Base-by-base conservation (phyloP, 2,888 invertebrate genomes). In the Polydrusus cervinus region DNA sequence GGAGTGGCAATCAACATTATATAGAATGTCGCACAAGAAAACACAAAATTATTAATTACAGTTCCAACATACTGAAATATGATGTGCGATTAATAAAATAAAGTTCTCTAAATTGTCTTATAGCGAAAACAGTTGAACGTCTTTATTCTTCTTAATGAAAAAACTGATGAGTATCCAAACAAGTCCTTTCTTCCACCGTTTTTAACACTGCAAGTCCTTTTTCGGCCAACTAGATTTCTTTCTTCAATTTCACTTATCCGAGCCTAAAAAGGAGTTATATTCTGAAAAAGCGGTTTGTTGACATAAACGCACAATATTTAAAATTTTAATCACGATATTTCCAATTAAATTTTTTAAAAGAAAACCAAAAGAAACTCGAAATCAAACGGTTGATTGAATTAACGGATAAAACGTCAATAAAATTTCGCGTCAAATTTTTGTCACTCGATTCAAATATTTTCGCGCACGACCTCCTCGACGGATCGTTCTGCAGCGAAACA, bases 1-100 rank as follows among this genome's bases (percentile, higher is more conserved):
- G 83, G 84, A 34, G 84, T 82, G 10, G 84, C 84, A 69, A 84
- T 83, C 74, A 84, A 80, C 84, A 84, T 84, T 67, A 40, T 75
- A 66, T n/a, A n/a, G n/a, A n/a, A n/a, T 13, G 40, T 55, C 45
- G 47, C 16, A 14, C 71, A 49, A 20, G 7, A 64, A 55, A 51
- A 11, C n/a, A 25, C n/a, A 8, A 64, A 64, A 34, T 34, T 9
- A 34, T 25, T 10, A 5, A 11, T 25, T 53, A 53, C 13, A 5
- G 53, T 53, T 25, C 25, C 13, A 25, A 51, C 53, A 51, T 51
- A 10, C n/a, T 45, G 45, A n/a, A n/a, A 47, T n/a, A n/a, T n/a
- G n/a, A n/a, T n/a, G n/a, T n/a, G n/a, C n/a, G 13, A 43, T 43
- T 1, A n/a, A 43, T 6, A 43, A n/a, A n/a, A 43, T n/a, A 1